Base-by-base conservation (phyloP, 1,140 invertebrate genomes). In the Drosophila tropicalis region DNA sequence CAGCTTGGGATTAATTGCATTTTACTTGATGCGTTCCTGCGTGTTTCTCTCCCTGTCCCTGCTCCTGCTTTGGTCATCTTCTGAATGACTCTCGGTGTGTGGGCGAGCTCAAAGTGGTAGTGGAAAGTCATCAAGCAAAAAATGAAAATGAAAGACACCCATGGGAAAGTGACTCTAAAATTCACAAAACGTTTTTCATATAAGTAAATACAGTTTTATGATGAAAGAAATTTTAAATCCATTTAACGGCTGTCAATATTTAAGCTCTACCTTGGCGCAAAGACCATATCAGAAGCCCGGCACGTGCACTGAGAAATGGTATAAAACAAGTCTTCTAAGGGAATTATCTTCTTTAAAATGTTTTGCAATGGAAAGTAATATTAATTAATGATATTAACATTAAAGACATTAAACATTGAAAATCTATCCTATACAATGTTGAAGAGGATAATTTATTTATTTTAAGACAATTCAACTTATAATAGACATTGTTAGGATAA, bases 1-100 rank as follows among this genome's bases (percentile, higher is more conserved):
- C 41, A 5, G 56, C 62, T 72, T 55, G 70, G 72, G 62, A 67
- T 75, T 60, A 60, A 60, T 60, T 60, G 57, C 57, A 60, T 40
- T 60, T 36, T 39, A 39, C 34, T n/a, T 60, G 57, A 75, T 75
- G 72, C 63, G 56, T 51, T 22, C 44, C 7, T 51, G 9, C 17
- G 9, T 51, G 34, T 5, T 9, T 36, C 34, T 10, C 0, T 36
- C 34, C 10, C 9, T 36, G 34, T 1, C 34, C 3, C 34, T 36
- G 34, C 34, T 9, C 1, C 5, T 5, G 34, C 17, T 19, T 22
- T 9, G 2, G 17, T 12, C 17, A 22, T 2, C 22, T 17, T 10
- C 7, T 15, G 41, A 44, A 2, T 7, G 41, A 15, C 1, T 47
- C 7, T 51, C 17, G 22, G 44, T 12, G 44, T 19, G 44, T 22